Base-by-base conservation (phyloP, 2,888 invertebrate genomes). In the Poecilus cupreus region DNA sequence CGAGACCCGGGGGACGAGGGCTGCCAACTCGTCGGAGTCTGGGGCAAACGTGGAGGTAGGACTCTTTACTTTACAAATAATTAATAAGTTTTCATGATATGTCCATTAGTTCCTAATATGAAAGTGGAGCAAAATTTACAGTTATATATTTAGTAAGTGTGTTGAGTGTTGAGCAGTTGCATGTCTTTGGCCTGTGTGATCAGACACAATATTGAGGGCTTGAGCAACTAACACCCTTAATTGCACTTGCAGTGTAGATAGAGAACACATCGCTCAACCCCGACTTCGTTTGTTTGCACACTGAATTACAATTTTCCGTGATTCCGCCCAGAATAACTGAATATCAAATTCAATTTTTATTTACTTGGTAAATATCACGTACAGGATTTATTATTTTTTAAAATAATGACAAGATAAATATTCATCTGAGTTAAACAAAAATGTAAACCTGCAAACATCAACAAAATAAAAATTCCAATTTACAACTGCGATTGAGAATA, bases 1-100 rank as follows among this genome's bases (percentile, higher is more conserved):
- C 90, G 93, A 76, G 93, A 93, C 87, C 93, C 93, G 11, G 93
- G 93, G 13, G 93, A 93, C 87, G 93, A 93, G 87, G 90, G 90
- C 18, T 93, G 93, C 85, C 87, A 92, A 86, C 89, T 93, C 85
- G 89, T 93, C 85, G 91, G 91, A 83, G 90, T 92, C 83, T 92
- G 92, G 85, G 91, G 92, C 0, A 88, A 89, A 26, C 90, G 90
- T 84, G 91, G 91, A 89, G 93, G 92, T 92, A 86, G 85, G 72
- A 68, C 5, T 32, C 32, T 32, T 32, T n/a, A n/a, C n/a, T n/a
- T n/a, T n/a, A n/a, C n/a, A n/a, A n/a, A n/a, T n/a, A n/a, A n/a
- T n/a, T n/a, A n/a, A n/a, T n/a, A n/a, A n/a, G n/a, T n/a, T n/a
- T n/a, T n/a, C n/a, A n/a, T n/a, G n/a, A n/a, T n/a, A n/a, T n/a